Base-by-base conservation (phyloP, 2,797 vertebrate species). In the Petrocephalus schoutedeni region DNA sequence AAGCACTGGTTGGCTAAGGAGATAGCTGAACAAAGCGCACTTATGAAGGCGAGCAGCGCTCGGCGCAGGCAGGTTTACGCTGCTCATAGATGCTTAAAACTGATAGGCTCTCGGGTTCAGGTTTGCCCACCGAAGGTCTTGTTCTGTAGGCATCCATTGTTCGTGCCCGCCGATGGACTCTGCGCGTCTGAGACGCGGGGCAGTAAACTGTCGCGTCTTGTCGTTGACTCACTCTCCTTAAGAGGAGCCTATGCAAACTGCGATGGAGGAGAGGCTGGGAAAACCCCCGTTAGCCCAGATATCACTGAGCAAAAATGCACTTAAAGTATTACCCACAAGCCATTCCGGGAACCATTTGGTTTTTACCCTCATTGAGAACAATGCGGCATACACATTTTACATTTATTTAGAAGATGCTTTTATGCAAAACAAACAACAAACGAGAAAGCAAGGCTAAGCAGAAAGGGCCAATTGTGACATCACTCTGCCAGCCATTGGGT, bases 1-100 rank as follows among this genome's bases (percentile, higher is more conserved):
- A 91, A 92, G 92, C 92, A 88, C 91, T 58, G 9, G 89, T 91
- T 88, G 92, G 61, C 57, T 85, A 91, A 71, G 87, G 89, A 51
- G 89, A 57, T 90, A 9, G 57, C 41, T 90, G 91, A 84, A 96
- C 95, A 96, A 96, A 94, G 93, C 92, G 88, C 87, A 87, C 53
- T 49, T 89, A 58, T 51, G 86, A 89, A 23, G 14, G 21, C 21
- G 74, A 84, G 80, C 45, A 12, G 58, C 21, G 88, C 86, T 89
- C 88, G 82, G 32, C 80, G 89, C 80, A 74, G 86, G 86, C 90
- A 90, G 92, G 91, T 92, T 93, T 92, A 92, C 93, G 91, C 89
- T 88, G 90, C 88, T 45, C 91, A 87, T 88, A 93, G 92, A 94
- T 93, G 88, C 90, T 92, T 91, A 89, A 36, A 28, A 64, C 88